A percentile compares a stretch with the other conserved stretches of the same genome.
phyloP scores from a whole-genome alignment of 30 jellyfish, hydroid and myxozoan species.

The Chrysaora quinquecirrha region DNA sequence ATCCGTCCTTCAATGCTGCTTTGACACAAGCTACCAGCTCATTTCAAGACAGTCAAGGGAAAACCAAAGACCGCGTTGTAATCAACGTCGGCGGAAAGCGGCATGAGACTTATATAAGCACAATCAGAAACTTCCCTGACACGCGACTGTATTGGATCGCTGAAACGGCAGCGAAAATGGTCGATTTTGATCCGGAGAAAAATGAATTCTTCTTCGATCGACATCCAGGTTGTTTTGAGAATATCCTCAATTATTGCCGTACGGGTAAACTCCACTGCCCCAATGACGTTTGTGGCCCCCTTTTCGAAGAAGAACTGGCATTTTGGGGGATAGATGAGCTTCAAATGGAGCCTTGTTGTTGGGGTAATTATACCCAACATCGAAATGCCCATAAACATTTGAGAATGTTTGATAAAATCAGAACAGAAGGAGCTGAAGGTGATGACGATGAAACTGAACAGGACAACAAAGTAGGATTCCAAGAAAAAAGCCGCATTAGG shows the following conservation, averaged over 20 bases:
- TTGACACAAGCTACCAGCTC: slow-evolving; percentile 66
- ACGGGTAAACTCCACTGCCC: slow-evolving; percentile 99
- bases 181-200: slow-evolving; percentile 91
- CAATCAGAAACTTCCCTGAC: slow-evolving; percentile 92
- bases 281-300: slow-evolving; percentile 98
- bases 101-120: slow-evolving; percentile 95
- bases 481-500: slow-evolving; percentile 37
- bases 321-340: slow-evolving; percentile 99
- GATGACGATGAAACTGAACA: slow-evolving; percentile 68
- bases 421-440: slow-evolving; percentile 55
- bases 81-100: slow-evolving; percentile 96
- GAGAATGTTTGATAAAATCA: slow-evolving; percentile 86
- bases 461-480: slow-evolving; percentile 52
- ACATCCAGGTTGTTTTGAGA: slow-evolving; percentile 97
- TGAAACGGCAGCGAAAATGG: slow-evolving; percentile 96
- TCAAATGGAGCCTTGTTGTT: slow-evolving; percentile 99
- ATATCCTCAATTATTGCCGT: slow-evolving; percentile 90
- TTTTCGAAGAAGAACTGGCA: slow-evolving; percentile 94
- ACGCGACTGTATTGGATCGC: slow-evolving; percentile 98
- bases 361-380: slow-evolving; percentile 98
- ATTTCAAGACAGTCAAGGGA: slow-evolving; percentile 72
- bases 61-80: slow-evolving; percentile 87
- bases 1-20: slow-evolving; percentile 63
- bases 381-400: slow-evolving; percentile 94
- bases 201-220: slow-evolving; percentile 97